A percentile compares a stretch with the other conserved stretches of the same genome.
phyloP scores from a whole-genome alignment of 1,140 invertebrate genomes.

The Hyles vespertilio region DNA sequence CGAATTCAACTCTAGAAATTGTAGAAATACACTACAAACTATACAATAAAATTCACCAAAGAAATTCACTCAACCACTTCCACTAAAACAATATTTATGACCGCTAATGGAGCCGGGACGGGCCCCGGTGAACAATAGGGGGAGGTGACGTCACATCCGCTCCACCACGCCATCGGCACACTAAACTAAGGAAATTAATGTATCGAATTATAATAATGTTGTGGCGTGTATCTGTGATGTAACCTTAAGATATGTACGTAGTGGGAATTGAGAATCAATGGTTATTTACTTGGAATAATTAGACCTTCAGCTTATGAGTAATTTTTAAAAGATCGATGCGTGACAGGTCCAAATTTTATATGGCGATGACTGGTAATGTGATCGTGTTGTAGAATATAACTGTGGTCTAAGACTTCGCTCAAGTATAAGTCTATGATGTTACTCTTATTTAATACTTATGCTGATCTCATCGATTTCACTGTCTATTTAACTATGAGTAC shows the following conservation, averaged over 20 bases:
- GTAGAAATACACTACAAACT: neutral
- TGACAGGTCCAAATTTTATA: too few relatives aligned
- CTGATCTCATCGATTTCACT: too few relatives aligned
- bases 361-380: too few relatives aligned
- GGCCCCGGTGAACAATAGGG: slow-evolving; percentile 17
- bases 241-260: slow-evolving; percentile 7
- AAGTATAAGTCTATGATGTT: too few relatives aligned
- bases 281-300: neutral
- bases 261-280: slow-evolving; percentile 15
- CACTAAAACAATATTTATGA: neutral
- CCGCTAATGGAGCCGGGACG: neutral
- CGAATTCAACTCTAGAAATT: too few relatives aligned
- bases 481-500: too few relatives aligned
- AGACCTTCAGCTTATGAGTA: neutral
- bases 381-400: too few relatives aligned
- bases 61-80: neutral
- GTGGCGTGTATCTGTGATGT: too few relatives aligned
- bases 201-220: slow-evolving; percentile 18
- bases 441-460: too few relatives aligned
- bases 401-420: too few relatives aligned
- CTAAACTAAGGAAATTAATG: slow-evolving; percentile 19
- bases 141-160: slow-evolving; percentile 37
- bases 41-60: neutral
- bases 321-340: too few relatives aligned
- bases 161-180: slow-evolving; percentile 12